phyloP scores from a whole-genome alignment of 1,140 invertebrate species.

The Cryptotermes secundus region DNA sequence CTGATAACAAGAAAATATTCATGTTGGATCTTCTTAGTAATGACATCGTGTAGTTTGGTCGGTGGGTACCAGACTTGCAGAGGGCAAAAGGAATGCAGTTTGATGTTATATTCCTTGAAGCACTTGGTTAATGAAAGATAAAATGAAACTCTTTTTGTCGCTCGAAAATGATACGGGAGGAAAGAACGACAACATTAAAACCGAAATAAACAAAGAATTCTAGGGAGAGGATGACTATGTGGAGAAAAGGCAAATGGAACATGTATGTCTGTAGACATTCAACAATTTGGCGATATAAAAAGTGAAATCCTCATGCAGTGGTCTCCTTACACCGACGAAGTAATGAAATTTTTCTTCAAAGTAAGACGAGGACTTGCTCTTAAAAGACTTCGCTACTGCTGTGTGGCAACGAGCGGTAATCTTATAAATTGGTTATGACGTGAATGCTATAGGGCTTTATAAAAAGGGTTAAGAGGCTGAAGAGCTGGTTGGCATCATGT shows the following conservation, averaged over 20 bases:
- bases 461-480: background rate
- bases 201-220: background rate
- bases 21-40: no score
- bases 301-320: background rate
- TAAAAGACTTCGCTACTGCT: background rate
- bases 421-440: background rate
- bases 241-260: background rate
- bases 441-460: background rate
- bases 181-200: background rate
- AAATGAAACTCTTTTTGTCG: background rate
- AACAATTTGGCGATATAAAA: background rate
- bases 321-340: background rate
- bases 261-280: background rate
- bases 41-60: no score
- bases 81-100: no score
- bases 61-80: no score
- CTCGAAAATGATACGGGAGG: background rate
- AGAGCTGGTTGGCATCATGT: background rate
- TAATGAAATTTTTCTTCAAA: conserved; percentile 5
- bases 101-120: background rate
- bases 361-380: background rate
- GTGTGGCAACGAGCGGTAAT: background rate
- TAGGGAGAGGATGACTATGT: background rate
- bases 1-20: no score
- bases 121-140: background rate